These are phyloP conservation scores for Diplolepis rosae DNA, from an alignment of 2,888 invertebrate species.

Conservation along the genomic window DNA sequence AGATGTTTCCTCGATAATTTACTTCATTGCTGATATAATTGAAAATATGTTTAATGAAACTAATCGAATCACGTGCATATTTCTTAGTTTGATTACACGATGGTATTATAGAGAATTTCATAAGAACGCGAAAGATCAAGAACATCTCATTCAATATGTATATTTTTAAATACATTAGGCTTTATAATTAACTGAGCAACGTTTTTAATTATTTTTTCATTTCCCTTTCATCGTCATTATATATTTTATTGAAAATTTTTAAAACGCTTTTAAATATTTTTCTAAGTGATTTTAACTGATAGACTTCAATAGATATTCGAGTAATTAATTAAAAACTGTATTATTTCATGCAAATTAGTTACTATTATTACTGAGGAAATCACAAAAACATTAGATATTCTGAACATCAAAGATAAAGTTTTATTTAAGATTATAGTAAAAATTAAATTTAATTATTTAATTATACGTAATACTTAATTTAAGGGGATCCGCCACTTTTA, in stretches of 20 bases:
- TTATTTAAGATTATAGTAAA: neutral
- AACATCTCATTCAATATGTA: slow-evolving; percentile 13
- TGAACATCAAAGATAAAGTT: neutral
- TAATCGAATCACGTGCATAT: slow-evolving; percentile 20
- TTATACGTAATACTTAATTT: neutral
- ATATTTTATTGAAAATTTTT: neutral
- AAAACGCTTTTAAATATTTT: neutral
- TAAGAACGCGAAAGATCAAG: slow-evolving; percentile 18
- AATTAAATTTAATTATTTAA: neutral
- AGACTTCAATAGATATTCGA: neutral
- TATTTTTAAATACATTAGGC: no score
- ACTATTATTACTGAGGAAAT: neutral
- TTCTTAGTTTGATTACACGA: neutral
- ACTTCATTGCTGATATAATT: neutral
- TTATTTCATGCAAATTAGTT: neutral
- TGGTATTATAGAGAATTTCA: slow-evolving; percentile 18
- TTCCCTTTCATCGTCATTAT: neutral
- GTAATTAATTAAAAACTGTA: neutral
- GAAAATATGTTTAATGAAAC: slow-evolving; percentile 19
- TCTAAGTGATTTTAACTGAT: neutral
- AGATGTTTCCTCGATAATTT: neutral
- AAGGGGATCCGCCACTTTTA: no score
- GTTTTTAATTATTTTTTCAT: slow-evolving; percentile 1
- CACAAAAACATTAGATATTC: neutral
- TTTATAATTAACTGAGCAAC: slow-evolving; percentile 5